Percentiles rank a stretch among this genome's conserved stretches.
Conservation (phyloP, 2,888 invertebrate genomes). For the Cremastobaeus sp. region DNA sequence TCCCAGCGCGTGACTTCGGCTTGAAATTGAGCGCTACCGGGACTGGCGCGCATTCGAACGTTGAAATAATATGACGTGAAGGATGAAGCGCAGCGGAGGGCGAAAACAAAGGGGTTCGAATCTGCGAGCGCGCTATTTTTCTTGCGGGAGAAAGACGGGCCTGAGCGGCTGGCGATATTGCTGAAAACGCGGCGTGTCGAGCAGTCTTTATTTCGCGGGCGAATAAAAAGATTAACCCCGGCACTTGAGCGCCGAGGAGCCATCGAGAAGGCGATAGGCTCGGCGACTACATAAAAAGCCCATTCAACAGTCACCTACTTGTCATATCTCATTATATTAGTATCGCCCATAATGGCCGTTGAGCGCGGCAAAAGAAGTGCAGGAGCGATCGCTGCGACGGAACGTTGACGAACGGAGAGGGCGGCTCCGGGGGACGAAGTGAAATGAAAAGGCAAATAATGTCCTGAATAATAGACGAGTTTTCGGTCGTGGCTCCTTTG, state of each 20-base stretch:
- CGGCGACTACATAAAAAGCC: constrained; percentile 46
- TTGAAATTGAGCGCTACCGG: too few species aligned
- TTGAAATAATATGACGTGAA: too few species aligned
- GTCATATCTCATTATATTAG: constrained; percentile 56
- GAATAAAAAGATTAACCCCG: constrained; percentile 53
- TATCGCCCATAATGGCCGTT: constrained; percentile 35
- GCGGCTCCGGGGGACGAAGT: neutral
- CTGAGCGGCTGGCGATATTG: too few species aligned
- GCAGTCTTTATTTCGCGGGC: constrained; percentile 29
- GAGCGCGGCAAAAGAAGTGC: constrained; percentile 36
- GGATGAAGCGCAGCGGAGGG: too few species aligned
- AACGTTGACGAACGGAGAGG: constrained; percentile 39
- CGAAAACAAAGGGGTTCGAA: too few species aligned
- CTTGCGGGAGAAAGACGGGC: too few species aligned
- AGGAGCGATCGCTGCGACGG: constrained; percentile 38
- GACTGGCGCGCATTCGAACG: too few species aligned
- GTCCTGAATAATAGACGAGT: constrained; percentile 10
- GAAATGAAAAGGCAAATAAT: constrained; percentile 42
- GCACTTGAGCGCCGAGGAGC: constrained; percentile 45
- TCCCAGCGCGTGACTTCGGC: too few species aligned
- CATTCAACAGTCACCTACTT: constrained; percentile 54
- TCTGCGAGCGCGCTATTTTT: too few species aligned
- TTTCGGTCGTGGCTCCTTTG: constrained; percentile 3
- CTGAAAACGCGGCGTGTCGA: constrained; percentile 29
- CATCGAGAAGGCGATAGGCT: constrained; percentile 22